Evolutionary conservation across 2,113 vertebrate genomes (phyloP).

Genomic region (Otocyon megalotis): DNA sequence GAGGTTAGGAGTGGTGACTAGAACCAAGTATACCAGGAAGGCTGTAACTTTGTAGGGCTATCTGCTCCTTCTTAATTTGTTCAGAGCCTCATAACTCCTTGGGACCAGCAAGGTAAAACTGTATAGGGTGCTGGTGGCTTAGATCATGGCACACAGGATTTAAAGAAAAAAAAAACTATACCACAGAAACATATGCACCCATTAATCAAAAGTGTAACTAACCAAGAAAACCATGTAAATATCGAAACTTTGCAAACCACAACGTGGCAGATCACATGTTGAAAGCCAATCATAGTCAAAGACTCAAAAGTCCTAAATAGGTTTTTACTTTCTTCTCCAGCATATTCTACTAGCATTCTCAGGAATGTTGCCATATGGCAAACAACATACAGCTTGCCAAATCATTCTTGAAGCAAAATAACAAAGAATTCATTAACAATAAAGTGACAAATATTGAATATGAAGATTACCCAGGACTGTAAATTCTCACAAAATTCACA

Average conservation of each 20-base stretch:
- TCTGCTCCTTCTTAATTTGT: background rate
- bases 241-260: background rate
- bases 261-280: background rate
- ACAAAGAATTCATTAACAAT: background rate
- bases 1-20: background rate
- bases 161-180: background rate
- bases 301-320: background rate
- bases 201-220: constrained; percentile 22
- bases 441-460: background rate
- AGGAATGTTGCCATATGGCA: background rate
- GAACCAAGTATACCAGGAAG: background rate
- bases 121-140: background rate
- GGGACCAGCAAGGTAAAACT: background rate
- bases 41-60: background rate
- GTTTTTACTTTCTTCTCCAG: background rate
- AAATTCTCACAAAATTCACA: background rate
- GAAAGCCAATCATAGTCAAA: background rate
- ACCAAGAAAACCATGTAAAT: background rate
- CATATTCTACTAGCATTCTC: background rate
- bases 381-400: background rate
- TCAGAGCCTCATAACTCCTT: background rate
- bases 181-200: background rate
- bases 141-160: background rate
- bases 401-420: constrained; percentile 10
- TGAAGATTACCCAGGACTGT: background rate